These are phyloP conservation scores for Ceratina calcarata DNA, from an alignment of 1,140 invertebrate species.

Conservation along the genomic window DNA sequence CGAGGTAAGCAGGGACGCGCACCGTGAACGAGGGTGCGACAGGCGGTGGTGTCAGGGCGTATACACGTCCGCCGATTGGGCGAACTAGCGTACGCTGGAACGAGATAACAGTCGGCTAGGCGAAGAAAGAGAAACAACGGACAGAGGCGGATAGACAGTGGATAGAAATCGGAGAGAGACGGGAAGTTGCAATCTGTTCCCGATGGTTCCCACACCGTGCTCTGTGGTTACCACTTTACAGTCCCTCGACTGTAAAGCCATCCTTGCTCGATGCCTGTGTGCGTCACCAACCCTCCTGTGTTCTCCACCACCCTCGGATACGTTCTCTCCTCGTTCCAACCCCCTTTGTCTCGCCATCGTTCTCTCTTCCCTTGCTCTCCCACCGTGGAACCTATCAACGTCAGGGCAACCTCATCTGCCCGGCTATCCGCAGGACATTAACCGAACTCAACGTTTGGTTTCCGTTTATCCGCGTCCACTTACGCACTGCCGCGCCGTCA, in stretches of 20 bases:
- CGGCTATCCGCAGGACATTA: conserved; percentile 76
- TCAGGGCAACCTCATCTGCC: conserved; percentile 76
- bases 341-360: conserved; percentile 58
- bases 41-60: conserved; percentile 66
- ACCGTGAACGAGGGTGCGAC: conserved; percentile 62
- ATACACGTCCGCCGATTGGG: conserved; percentile 53
- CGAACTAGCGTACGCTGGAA: conserved; percentile 32
- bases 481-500: conserved; percentile 40
- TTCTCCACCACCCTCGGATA: too few species aligned
- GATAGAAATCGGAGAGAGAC: conserved; percentile 16
- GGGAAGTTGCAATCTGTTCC: conserved; percentile 75
- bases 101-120: conserved; percentile 42
- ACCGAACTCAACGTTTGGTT: conserved; percentile 76
- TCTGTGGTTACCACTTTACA: conserved; percentile 73
- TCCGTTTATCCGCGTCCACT: conserved; percentile 69
- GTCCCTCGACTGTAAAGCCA: conserved; percentile 68
- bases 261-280: conserved; percentile 14
- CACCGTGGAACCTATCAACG: conserved; percentile 73
- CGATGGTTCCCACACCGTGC: conserved; percentile 63
- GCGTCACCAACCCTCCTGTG: conserved; percentile 44
- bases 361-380: conserved; percentile 41
- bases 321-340: conserved; percentile 19
- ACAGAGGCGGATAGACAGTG: neutral
- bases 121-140: conserved; percentile 46
- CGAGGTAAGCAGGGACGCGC: conserved; percentile 70